phyloP scores from a whole-genome alignment of 1,140 invertebrate species.

The Drosophila tsacasi region DNA sequence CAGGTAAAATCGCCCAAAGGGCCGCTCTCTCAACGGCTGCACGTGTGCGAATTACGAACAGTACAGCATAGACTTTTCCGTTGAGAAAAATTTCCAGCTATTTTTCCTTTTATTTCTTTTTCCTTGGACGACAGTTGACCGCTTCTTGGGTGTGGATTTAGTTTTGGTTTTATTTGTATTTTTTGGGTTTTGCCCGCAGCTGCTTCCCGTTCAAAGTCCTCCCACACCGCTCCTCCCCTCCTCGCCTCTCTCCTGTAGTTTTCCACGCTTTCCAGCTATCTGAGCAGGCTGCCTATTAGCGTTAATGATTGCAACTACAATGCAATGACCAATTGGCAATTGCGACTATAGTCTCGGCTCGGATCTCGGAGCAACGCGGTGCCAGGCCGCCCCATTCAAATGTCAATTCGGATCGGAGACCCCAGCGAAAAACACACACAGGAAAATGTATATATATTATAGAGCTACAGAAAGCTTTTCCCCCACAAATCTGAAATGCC shows the following conservation, averaged over 20 bases:
- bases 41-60: conserved; percentile 66
- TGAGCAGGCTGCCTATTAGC: conserved; percentile 65
- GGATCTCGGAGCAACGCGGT: conserved; percentile 54
- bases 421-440: conserved; percentile 13
- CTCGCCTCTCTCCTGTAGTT: not conserved
- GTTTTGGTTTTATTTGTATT: conserved; percentile 16
- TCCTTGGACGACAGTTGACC: conserved; percentile 37
- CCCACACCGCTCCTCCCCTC: conserved; percentile 5
- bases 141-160: conserved; percentile 44
- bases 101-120: conserved; percentile 25
- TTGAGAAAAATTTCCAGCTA: conserved; percentile 44
- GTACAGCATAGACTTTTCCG: conserved; percentile 16
- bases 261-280: conserved; percentile 34
- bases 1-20: conserved; percentile 41
- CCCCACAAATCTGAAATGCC: conserved; percentile 30
- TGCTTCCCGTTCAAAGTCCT: conserved; percentile 27
- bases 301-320: conserved; percentile 80
- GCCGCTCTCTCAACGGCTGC: conserved; percentile 51
- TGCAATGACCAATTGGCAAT: conserved; percentile 76
- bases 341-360: conserved; percentile 38
- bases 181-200: conserved; percentile 46
- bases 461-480: conserved; percentile 13
- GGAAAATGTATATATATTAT: not conserved
- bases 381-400: conserved; percentile 79
- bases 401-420: conserved; percentile 65